phyloP scores from a whole-genome alignment of 2,888 invertebrate genomes.

The Leptopilina drosophilae region DNA sequence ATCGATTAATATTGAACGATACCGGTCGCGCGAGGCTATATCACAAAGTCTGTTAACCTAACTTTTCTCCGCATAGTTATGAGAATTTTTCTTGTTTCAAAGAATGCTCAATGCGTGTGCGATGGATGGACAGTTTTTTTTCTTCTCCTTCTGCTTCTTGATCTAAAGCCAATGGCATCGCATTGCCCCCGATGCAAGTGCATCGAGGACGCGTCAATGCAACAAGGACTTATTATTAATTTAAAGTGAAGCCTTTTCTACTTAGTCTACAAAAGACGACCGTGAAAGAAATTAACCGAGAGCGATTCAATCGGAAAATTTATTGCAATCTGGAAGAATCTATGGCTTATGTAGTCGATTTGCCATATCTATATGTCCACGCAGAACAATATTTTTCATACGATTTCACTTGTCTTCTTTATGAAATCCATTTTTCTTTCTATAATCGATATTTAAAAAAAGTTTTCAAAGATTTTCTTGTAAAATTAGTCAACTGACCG shows the following conservation, averaged over 20 bases:
- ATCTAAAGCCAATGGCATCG: constrained; percentile 58
- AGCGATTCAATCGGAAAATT: constrained; percentile 29
- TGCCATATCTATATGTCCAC: no score
- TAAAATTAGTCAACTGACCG: no score
- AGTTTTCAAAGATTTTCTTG: no score
- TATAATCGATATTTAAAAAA: no score
- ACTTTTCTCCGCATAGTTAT: constrained; percentile 60
- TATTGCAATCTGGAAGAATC: constrained; percentile 29
- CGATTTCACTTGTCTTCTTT: no score
- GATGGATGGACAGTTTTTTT: constrained; percentile 45
- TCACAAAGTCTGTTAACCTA: constrained; percentile 60
- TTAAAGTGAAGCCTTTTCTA: constrained; percentile 34
- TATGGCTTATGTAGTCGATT: neutral
- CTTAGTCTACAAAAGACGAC: constrained; percentile 9
- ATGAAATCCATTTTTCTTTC: no score
- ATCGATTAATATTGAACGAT: constrained; percentile 74
- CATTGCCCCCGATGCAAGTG: constrained; percentile 66
- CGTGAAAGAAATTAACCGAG: constrained; percentile 34
- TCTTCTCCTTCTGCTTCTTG: constrained; percentile 43
- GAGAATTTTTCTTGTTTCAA: constrained; percentile 44
- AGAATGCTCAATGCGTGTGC: constrained; percentile 14
- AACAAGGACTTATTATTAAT: constrained; percentile 41
- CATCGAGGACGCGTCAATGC: constrained; percentile 49
- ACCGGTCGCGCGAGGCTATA: constrained; percentile 67
- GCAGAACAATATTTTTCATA: no score